Conservation (phyloP, 2,113 vertebrate species). For the Benitochromis conjunctus region DNA sequence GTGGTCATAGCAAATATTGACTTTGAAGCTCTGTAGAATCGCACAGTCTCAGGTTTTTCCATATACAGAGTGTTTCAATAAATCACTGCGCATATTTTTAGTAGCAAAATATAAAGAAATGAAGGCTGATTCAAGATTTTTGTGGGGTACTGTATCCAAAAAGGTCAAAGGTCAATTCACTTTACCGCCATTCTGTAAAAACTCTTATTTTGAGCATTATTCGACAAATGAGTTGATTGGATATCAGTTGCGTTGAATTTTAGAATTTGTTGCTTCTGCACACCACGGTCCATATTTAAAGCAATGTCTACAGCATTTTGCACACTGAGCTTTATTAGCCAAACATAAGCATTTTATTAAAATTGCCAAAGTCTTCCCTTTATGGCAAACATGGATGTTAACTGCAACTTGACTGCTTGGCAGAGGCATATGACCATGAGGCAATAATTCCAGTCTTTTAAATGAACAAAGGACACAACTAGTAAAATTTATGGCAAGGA, state of each 20-base stretch:
- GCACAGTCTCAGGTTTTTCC: neutral
- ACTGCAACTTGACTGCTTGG: neutral
- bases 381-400: neutral
- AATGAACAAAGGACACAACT: slow-evolving; percentile 34
- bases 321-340: neutral
- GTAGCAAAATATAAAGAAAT: neutral
- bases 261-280: neutral
- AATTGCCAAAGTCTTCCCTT: neutral
- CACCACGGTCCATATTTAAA: neutral
- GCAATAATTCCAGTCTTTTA: slow-evolving; percentile 29
- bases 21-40: neutral
- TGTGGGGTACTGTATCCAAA: neutral
- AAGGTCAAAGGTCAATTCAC: neutral
- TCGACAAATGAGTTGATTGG: neutral
- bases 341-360: neutral
- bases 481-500: slow-evolving; percentile 22
- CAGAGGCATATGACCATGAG: neutral
- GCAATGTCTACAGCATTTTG: neutral
- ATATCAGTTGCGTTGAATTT: neutral
- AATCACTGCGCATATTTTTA: neutral
- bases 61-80: neutral
- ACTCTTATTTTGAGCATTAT: neutral
- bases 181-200: neutral
- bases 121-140: neutral
- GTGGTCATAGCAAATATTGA: neutral